phyloP scores from a whole-genome alignment of 2,113 vertebrate species.

The Phyllopteryx taeniolatus region DNA sequence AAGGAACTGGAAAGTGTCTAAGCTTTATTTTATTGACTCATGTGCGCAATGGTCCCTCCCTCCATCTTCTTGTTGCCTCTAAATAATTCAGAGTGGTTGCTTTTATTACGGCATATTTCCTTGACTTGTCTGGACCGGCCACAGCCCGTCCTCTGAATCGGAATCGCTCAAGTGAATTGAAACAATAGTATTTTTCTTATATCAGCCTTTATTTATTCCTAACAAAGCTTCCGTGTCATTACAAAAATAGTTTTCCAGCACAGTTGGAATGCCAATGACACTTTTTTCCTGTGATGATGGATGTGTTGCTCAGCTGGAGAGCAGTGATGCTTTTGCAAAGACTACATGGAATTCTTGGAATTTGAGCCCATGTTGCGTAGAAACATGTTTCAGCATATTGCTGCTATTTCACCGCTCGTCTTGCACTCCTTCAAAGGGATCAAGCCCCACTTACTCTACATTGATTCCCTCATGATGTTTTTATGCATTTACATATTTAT shows the following conservation, averaged over 20 bases:
- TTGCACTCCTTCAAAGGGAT: background rate
- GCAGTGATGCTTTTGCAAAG: background rate
- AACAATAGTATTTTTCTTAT: background rate
- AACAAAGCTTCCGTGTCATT: background rate
- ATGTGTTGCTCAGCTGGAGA: background rate
- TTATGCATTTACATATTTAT: background rate
- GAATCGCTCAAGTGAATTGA: background rate
- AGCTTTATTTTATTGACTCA: slow-evolving; percentile 39
- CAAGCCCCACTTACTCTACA: background rate
- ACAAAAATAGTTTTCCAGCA: background rate
- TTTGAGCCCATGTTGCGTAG: background rate
- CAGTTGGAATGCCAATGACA: background rate
- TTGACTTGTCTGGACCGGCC: slow-evolving; percentile 45
- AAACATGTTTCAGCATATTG: slow-evolving; percentile 7
- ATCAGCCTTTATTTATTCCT: background rate
- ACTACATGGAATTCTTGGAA: slow-evolving; percentile 3
- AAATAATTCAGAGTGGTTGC: slow-evolving; percentile 63
- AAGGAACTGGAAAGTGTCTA: slow-evolving; percentile 16
- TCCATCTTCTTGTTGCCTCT: slow-evolving; percentile 32
- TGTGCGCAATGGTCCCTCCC: slow-evolving; percentile 9
- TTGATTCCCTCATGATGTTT: background rate
- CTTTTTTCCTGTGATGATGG: background rate
- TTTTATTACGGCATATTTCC: slow-evolving; percentile 42
- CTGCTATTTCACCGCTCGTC: background rate
- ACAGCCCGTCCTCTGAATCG: background rate